phyloP scores from a whole-genome alignment of 2,113 vertebrate genomes.

The Barnardius zonarius region DNA sequence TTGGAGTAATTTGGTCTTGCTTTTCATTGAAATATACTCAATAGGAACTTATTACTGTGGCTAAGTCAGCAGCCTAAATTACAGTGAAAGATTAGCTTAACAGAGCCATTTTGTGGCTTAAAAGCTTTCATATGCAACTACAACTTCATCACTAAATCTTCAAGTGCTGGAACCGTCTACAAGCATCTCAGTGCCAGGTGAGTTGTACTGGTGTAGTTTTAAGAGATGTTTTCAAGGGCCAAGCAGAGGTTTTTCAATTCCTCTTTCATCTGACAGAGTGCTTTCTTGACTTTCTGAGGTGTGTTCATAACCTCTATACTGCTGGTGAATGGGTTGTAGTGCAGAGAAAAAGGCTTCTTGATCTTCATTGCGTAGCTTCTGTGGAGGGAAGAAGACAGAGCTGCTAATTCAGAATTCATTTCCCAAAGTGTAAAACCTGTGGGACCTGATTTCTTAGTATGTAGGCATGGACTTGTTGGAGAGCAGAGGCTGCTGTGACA shows the following conservation, averaged over 20 bases:
- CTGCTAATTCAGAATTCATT: neutral
- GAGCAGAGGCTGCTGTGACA: neutral
- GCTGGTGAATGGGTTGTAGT: conserved; percentile 77
- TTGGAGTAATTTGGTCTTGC: neutral
- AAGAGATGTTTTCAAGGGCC: conserved; percentile 76
- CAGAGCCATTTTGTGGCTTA: neutral
- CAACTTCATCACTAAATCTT: neutral
- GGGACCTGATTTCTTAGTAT: neutral
- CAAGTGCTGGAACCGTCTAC: neutral
- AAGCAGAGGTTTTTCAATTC: conserved; percentile 76
- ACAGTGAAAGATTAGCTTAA: neutral
- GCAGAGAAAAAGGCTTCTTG: conserved; percentile 76
- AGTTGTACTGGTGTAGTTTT: neutral
- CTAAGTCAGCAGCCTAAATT: neutral
- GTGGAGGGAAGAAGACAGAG: neutral
- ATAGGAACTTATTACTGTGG: neutral
- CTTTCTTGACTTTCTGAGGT: conserved; percentile 75
- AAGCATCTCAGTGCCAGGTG: neutral
- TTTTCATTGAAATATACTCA: neutral
- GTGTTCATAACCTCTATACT: conserved; percentile 76
- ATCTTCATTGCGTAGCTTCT: conserved; percentile 78
- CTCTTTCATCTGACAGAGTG: conserved; percentile 70
- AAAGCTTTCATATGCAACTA: neutral
- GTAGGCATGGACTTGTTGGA: neutral
- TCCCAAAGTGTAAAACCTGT: neutral